A percentile compares a stretch with the other conserved stretches of the same genome.
Conservation (phyloP, 2,888 invertebrate genomes). For the Meliscaeva auricollis region DNA sequence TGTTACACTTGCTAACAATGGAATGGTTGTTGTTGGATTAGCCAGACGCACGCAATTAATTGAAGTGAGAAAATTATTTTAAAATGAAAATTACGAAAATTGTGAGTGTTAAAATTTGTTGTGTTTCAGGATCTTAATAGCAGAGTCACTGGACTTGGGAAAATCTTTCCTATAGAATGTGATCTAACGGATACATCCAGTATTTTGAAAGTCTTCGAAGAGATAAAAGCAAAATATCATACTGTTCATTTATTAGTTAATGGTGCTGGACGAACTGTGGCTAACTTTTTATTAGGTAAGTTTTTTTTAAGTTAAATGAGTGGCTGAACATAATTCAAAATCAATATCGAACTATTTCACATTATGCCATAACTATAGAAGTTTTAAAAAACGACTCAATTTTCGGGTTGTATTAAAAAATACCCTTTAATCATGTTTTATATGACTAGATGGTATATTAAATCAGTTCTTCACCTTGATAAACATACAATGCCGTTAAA, state of each 20-base stretch:
- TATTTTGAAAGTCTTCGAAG: slow-evolving; percentile 80
- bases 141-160: slow-evolving; percentile 81
- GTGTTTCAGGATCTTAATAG: slow-evolving; percentile 79
- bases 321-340: no score
- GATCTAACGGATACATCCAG: slow-evolving; percentile 82
- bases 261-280: slow-evolving; percentile 83
- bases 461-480: no score
- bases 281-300: slow-evolving; percentile 81
- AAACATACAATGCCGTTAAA: no score
- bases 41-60: slow-evolving; percentile 85
- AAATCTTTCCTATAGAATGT: slow-evolving; percentile 81
- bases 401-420: no score
- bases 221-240: slow-evolving; percentile 81
- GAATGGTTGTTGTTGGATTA: slow-evolving; percentile 85
- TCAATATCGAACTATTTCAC: no score
- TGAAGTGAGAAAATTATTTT: slow-evolving; percentile 80
- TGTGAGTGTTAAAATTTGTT: slow-evolving; percentile 8
- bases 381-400: no score
- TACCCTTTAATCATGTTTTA: no score
- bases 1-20: slow-evolving; percentile 83
- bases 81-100: background rate
- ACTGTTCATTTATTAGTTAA: slow-evolving; percentile 82
- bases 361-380: no score
- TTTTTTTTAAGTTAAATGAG: no score
- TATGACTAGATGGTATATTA: no score